Evolutionary conservation across 2,888 invertebrate genomes (phyloP), one percentile per base, ranked within the genome.

Genomic region (Temnothorax ravouxi): DNA sequence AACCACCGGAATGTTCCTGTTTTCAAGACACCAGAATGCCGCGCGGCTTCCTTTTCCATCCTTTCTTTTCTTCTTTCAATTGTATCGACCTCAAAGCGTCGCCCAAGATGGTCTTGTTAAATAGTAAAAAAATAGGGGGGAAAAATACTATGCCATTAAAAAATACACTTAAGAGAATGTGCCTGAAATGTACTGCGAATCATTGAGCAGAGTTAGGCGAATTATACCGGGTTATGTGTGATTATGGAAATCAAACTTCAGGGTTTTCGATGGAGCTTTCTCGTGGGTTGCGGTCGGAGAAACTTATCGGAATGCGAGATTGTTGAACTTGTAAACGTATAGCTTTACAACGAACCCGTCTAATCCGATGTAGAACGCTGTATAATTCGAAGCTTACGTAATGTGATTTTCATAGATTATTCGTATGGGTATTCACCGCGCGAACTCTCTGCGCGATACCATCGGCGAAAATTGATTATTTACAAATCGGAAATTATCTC

Each of bases 1-100:
- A 92, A 92, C 92, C 90, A 88, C 86, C 83, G 86, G 91, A 89
- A 92, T 91, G 89, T 89, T 86, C 87, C 85, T 92, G 91, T 91
- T 91, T 92, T 91, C 89, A 84, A 88, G 87, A 88, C 90, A 92
- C 84, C 87, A 87, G 56, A 79, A 81, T 82, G 84, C 56, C 83
- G 52, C 71, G 66, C 75, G 72, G 38, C 66, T 61, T 72, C 21
- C 52, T 47, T 72, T 13, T 18, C 56, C 29, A 21, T 29, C 18
- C 34, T 62, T 47, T 38, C 44, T 47, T 52, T 52, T 34, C 54
- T 18, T 67, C 11, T 18, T 69, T 29, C 47, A 61, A 52, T 25
- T 71, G 61, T 56, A 71, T 66, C 66, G 71, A 71, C 38, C 74
- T 80, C 80, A 66, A 83, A 69, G 66, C 47, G 56, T 79, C 56